Evolutionary conservation across 1,140 invertebrate genomes (phyloP).

Genomic region (Papilio polytes): DNA sequence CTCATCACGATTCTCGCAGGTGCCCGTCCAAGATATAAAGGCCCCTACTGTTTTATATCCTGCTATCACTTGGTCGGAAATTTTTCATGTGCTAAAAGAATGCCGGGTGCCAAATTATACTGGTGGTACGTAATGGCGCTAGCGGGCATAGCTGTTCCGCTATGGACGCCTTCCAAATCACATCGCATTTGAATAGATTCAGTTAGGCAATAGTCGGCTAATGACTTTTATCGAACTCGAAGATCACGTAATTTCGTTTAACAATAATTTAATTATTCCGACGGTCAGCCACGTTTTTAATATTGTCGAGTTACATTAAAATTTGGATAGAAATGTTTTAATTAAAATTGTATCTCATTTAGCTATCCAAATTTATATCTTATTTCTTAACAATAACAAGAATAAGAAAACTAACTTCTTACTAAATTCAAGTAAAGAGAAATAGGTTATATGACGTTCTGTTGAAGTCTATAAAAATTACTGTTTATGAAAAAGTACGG

Average conservation of each 20-base stretch:
- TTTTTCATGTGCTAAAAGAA: conserved; percentile 45
- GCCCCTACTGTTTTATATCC: conserved; percentile 46
- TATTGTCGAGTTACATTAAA: not conserved
- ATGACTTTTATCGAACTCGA: conserved; percentile 53
- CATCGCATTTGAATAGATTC: conserved; percentile 70
- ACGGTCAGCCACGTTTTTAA: not conserved
- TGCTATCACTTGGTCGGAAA: conserved; percentile 19
- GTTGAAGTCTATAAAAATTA: not conserved
- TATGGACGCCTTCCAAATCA: conserved; percentile 69
- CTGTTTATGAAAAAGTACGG: conserved; percentile 11
- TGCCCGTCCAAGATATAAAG: conserved; percentile 52
- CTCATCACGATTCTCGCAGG: conserved; percentile 65
- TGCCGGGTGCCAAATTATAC: conserved; percentile 48
- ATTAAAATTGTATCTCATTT: not conserved
- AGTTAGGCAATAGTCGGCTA: conserved; percentile 58
- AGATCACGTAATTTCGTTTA: not conserved
- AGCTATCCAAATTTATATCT: not conserved
- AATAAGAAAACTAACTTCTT: not conserved
- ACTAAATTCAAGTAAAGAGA: not conserved
- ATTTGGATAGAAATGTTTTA: too few species aligned
- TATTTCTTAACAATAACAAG: not conserved
- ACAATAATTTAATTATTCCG: conserved; percentile 8
- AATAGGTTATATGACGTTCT: not conserved
- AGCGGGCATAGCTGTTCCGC: conserved; percentile 48
- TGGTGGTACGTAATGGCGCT: conserved; percentile 58